Base-by-base conservation (phyloP, 2,797 vertebrate genomes). In the Craterocephalus amniculus region DNA sequence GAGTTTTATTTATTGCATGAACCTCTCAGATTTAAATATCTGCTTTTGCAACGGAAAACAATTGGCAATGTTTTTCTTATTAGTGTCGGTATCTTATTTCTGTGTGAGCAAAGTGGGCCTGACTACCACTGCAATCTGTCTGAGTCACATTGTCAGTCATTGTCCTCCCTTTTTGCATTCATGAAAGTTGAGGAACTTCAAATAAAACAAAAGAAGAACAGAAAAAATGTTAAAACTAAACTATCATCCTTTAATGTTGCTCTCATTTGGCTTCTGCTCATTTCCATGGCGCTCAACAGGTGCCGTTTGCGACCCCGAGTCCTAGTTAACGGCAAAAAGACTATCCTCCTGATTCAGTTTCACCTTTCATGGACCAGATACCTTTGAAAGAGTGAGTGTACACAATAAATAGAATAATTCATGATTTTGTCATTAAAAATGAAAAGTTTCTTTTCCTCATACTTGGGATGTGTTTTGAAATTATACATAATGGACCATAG, bases 361-460 rank as follows among this genome's bases (percentile, higher is more conserved):
- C 96, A 96, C 96, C 97, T 98, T 97, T 96, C 94, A 96, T 96
- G 94, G 95, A 95, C 94, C 95, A 94, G 95, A 94, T 95, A 96
- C 96, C 96, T 96, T 97, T 96, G 96, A 97, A 97, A 96, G 82
- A 89, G 94, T 92, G 94, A 93, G 95, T 96, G 95, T 96, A 95
- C 95, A 98, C 97, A 97, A 97, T 98, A 98, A 99, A 98, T 96
- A 90, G 97, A 99, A 99, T 99, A 96, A 98, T 99, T 99, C 95
- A 99, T 98, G 97, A 96, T 93, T 95, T 85, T 95, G 95, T 96
- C 97, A 97, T 98, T 98, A 98, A 95, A 98, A 97, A 98, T 97
- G 96, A 97, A 97, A 96, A 93, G 95, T 97, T 97, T 97, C 96
- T 96, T 96, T 91, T 91, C 96, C 96, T 95, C 95, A 94, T 95